Evolutionary conservation across 2,113 vertebrate species (phyloP).

Genomic region (Bettongia penicillata): DNA sequence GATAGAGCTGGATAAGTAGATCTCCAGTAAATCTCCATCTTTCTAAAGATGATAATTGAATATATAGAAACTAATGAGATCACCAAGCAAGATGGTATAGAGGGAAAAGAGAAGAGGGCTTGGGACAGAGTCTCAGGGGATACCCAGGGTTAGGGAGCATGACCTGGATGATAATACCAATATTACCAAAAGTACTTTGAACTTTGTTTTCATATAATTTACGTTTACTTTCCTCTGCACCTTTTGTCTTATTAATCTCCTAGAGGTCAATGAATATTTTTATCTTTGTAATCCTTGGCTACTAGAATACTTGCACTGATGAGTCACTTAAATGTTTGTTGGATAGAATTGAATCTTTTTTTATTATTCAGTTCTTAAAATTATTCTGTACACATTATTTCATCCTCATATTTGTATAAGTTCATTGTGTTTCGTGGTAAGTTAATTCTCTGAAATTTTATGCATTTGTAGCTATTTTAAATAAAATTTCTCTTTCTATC

Average conservation of each 20-base stretch:
- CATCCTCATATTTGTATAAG: background rate
- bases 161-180: background rate
- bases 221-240: background rate
- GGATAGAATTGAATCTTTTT: background rate
- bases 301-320: background rate
- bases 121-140: background rate
- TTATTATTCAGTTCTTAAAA: background rate
- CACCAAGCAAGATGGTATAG: background rate
- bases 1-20: background rate
- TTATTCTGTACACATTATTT: background rate
- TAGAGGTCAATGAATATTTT: background rate
- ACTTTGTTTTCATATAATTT: background rate
- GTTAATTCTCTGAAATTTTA: background rate
- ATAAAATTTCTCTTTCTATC: background rate
- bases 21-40: no score
- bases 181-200: background rate
- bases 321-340: background rate
- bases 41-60: background rate
- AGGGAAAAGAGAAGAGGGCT: background rate
- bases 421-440: background rate
- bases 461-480: background rate
- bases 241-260: background rate
- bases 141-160: background rate
- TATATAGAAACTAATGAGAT: background rate
- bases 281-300: background rate